These are phyloP conservation scores for Homalodisca vitripennis DNA, from an alignment of 1,140 invertebrate species.

Conservation along the genomic window DNA sequence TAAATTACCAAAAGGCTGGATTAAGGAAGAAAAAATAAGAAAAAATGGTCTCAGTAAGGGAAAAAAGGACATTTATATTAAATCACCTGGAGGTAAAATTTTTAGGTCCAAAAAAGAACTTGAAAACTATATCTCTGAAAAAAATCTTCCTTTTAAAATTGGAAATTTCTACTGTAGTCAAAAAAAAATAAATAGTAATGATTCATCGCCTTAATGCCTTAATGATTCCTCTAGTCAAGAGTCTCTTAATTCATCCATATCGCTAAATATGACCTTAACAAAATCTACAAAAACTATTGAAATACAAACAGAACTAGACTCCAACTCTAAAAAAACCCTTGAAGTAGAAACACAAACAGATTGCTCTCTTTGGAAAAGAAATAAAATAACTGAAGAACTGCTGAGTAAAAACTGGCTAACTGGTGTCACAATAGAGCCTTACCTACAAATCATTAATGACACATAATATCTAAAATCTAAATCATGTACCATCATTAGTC, in stretches of 20 bases:
- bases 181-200: background rate
- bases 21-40: constrained; percentile 25
- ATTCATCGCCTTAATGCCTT: background rate
- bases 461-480: background rate
- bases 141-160: constrained; percentile 18
- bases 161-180: background rate
- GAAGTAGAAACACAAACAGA: background rate
- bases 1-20: constrained; percentile 10
- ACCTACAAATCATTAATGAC: background rate
- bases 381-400: background rate
- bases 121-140: background rate
- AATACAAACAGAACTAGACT: background rate
- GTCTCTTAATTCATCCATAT: too few species aligned
- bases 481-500: background rate
- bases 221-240: background rate
- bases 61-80: background rate
- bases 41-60: background rate
- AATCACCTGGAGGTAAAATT: background rate
- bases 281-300: background rate
- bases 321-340: background rate
- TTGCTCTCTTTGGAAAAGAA: background rate
- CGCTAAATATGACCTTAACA: background rate
- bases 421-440: background rate
- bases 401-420: background rate
- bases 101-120: background rate